Conservation (phyloP, 2,113 vertebrate genomes). For the Sinocyclocheilus grahami region DNA sequence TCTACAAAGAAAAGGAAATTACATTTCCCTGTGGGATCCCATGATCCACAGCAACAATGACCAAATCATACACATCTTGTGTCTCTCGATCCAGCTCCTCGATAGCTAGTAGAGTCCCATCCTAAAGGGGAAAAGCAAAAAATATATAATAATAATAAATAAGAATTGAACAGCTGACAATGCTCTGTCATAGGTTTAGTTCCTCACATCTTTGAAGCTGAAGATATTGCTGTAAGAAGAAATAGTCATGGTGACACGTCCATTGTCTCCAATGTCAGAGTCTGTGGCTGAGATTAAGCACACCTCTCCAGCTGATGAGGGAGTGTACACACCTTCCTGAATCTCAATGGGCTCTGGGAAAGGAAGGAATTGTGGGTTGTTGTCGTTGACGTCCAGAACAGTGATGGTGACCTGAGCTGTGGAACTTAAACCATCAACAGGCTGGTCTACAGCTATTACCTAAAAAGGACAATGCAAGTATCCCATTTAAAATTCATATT, state of each 20-base stretch:
- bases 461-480: conserved; percentile 42
- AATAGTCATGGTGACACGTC: conserved; percentile 65
- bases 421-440: conserved; percentile 64
- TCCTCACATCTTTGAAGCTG: conserved; percentile 71
- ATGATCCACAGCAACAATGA: conserved; percentile 70
- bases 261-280: conserved; percentile 72
- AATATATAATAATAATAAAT: neutral
- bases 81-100: conserved; percentile 75
- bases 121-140: conserved; percentile 63
- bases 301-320: conserved; percentile 49
- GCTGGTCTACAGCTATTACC: conserved; percentile 78
- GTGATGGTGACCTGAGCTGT: conserved; percentile 74
- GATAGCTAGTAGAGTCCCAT: conserved; percentile 71
- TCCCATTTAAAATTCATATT: neutral
- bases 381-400: conserved; percentile 81
- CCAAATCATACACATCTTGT: conserved; percentile 69
- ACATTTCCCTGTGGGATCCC: conserved; percentile 77
- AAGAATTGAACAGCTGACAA: neutral
- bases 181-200: neutral
- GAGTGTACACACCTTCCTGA: conserved; percentile 68
- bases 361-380: conserved; percentile 76
- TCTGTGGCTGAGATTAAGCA: conserved; percentile 67
- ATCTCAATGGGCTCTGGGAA: conserved; percentile 63
- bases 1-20: conserved; percentile 9
- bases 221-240: conserved; percentile 65